Conservation (phyloP, 2,888 invertebrate genomes). For the Drosophila peninsularis region DNA sequence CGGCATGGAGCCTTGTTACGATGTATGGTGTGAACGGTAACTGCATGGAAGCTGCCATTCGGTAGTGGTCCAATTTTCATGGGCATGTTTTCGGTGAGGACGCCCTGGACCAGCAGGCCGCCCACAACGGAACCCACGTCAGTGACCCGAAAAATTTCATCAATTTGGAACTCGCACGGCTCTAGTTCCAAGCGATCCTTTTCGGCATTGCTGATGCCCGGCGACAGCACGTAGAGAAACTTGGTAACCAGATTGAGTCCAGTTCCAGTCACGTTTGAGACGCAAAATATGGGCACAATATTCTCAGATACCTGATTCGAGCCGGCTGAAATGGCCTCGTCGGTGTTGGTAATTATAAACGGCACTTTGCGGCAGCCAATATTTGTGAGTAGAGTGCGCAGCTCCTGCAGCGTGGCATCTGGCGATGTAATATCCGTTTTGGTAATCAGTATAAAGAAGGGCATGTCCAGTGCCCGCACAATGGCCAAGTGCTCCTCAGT, state of each 20-base stretch:
- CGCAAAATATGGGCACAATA: slow-evolving; percentile 92
- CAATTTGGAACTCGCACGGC: slow-evolving; percentile 94
- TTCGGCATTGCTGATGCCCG: slow-evolving; percentile 88
- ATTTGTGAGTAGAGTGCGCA: slow-evolving; percentile 88
- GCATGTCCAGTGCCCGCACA: slow-evolving; percentile 91
- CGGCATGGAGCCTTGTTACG: slow-evolving; percentile 96
- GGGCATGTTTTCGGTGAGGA: slow-evolving; percentile 92
- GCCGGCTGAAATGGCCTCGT: slow-evolving; percentile 90
- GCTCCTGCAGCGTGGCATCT: slow-evolving; percentile 85
- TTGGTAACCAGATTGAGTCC: slow-evolving; percentile 93
- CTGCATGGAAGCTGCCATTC: slow-evolving; percentile 91
- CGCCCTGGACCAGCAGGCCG: slow-evolving; percentile 93
- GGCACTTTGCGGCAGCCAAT: slow-evolving; percentile 89
- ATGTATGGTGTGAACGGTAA: slow-evolving; percentile 92
- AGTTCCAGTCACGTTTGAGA: slow-evolving; percentile 95
- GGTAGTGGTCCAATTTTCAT: slow-evolving; percentile 91
- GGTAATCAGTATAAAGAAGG: slow-evolving; percentile 96
- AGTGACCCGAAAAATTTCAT: slow-evolving; percentile 95
- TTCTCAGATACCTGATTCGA: slow-evolving; percentile 88
- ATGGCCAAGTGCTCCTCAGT: slow-evolving; percentile 96
- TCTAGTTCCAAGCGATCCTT: slow-evolving; percentile 90
- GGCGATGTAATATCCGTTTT: slow-evolving; percentile 94
- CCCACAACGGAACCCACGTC: slow-evolving; percentile 94
- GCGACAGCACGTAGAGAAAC: slow-evolving; percentile 93
- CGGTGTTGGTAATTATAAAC: slow-evolving; percentile 88